Conservation (phyloP, 2,888 invertebrate species). For the Limenitis camilla region DNA sequence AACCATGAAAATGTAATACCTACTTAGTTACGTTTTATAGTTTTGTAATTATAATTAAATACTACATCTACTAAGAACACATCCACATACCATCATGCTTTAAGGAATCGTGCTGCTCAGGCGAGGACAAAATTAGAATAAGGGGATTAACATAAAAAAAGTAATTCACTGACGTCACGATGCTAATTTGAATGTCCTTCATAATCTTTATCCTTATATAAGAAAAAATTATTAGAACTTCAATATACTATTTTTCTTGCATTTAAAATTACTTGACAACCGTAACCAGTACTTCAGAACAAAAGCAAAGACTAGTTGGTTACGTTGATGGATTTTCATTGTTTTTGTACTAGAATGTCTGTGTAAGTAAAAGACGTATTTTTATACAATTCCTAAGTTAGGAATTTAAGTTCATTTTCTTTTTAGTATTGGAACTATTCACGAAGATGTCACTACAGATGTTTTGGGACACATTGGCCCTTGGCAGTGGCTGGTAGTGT, state of each 20-base stretch:
- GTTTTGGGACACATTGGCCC: constrained; percentile 55
- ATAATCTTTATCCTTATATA: constrained; percentile 8
- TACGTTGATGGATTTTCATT: constrained; percentile 1
- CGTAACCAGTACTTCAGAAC: not conserved
- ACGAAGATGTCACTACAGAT: constrained; percentile 64
- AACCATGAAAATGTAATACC: no score
- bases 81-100: no score
- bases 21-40: no score
- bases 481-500: constrained; percentile 63
- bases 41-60: no score
- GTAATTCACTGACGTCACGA: not conserved
- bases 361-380: constrained; percentile 15
- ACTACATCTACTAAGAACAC: no score
- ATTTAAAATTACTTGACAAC: not conserved
- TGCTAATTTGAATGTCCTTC: not conserved
- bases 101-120: not conserved
- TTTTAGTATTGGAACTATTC: constrained; percentile 59
- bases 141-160: constrained; percentile 6
- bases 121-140: constrained; percentile 12
- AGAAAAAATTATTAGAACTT: not conserved
- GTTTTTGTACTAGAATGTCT: constrained; percentile 15
- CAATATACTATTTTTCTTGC: not conserved
- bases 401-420: not conserved
- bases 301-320: constrained; percentile 14
- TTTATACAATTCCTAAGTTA: not conserved